A percentile compares a stretch with the other conserved stretches of the same genome.
Conservation (phyloP, 2,797 vertebrate species). For the Anolis apletophallus region DNA sequence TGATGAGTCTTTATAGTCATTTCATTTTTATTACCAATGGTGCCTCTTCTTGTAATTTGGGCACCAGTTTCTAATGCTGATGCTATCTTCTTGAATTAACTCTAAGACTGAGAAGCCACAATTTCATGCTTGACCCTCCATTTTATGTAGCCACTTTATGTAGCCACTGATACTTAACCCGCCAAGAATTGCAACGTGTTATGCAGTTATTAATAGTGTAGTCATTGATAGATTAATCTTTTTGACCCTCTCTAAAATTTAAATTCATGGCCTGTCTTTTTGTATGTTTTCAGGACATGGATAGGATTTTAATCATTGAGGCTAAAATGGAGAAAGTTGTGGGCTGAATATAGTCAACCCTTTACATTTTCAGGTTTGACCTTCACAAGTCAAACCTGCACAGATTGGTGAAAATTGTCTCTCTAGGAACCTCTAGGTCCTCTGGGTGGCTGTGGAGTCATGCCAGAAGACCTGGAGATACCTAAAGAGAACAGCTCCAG, state of each 20-base stretch:
- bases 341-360: slow-evolving; percentile 27
- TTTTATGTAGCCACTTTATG: slow-evolving; percentile 21
- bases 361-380: too few species aligned
- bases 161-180: slow-evolving; percentile 63
- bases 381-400: too few species aligned
- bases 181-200: slow-evolving; percentile 51
- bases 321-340: slow-evolving; percentile 40
- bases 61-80: slow-evolving; percentile 20
- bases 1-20: slow-evolving; percentile 10
- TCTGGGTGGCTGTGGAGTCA: too few species aligned
- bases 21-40: slow-evolving; percentile 47
- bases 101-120: slow-evolving; percentile 53
- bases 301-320: slow-evolving; percentile 59
- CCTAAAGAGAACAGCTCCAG: too few species aligned
- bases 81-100: slow-evolving; percentile 32
- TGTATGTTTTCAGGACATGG: slow-evolving; percentile 38
- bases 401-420: too few species aligned
- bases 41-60: slow-evolving; percentile 17
- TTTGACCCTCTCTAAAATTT: slow-evolving; percentile 66
- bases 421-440: too few species aligned
- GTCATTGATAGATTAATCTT: slow-evolving; percentile 70
- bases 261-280: slow-evolving; percentile 62
- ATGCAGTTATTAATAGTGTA: slow-evolving; percentile 69
- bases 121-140: slow-evolving; percentile 38
- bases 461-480: too few species aligned